Evolutionary conservation across 2,888 invertebrate species (phyloP).

Genomic region (Oeneis ivallda): DNA sequence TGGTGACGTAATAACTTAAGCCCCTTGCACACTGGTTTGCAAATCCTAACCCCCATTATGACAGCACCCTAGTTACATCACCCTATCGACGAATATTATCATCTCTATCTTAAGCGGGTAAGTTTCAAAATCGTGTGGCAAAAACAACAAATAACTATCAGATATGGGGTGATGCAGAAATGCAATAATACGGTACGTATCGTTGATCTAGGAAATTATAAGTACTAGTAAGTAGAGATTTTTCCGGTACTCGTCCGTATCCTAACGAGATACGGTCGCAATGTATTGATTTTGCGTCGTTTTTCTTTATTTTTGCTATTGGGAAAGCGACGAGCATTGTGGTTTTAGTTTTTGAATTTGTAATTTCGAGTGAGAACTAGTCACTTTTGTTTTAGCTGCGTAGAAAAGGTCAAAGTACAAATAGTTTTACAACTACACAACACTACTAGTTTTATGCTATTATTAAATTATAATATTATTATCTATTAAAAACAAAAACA

Average conservation of each 20-base stretch:
- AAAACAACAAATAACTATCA: slow-evolving; percentile 35
- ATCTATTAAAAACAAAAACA: no score
- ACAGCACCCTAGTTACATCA: slow-evolving; percentile 57
- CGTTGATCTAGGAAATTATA: slow-evolving; percentile 41
- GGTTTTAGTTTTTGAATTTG: slow-evolving; percentile 2
- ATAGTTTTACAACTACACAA: no score
- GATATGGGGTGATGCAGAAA: slow-evolving; percentile 41
- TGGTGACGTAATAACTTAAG: slow-evolving; percentile 74
- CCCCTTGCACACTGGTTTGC: slow-evolving; percentile 61
- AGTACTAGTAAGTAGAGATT: slow-evolving; percentile 38
- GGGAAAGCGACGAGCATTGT: slow-evolving; percentile 2
- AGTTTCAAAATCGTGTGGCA: slow-evolving; percentile 42
- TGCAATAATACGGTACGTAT: slow-evolving; percentile 46
- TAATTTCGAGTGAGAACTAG: background rate
- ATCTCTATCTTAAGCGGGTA: slow-evolving; percentile 41
- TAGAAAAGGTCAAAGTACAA: no score
- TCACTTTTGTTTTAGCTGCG: slow-evolving; percentile 1
- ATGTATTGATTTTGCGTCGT: slow-evolving; percentile 29
- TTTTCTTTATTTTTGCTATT: slow-evolving; percentile 15
- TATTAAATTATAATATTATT: no score
- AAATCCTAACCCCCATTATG: slow-evolving; percentile 66
- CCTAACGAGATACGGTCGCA: slow-evolving; percentile 34
- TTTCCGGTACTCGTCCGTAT: slow-evolving; percentile 36
- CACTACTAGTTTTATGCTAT: no score
- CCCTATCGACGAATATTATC: slow-evolving; percentile 49